These are phyloP conservation scores for Gymnocypris eckloni DNA, from an alignment of 2,797 vertebrate genomes.

Conservation along the genomic window DNA sequence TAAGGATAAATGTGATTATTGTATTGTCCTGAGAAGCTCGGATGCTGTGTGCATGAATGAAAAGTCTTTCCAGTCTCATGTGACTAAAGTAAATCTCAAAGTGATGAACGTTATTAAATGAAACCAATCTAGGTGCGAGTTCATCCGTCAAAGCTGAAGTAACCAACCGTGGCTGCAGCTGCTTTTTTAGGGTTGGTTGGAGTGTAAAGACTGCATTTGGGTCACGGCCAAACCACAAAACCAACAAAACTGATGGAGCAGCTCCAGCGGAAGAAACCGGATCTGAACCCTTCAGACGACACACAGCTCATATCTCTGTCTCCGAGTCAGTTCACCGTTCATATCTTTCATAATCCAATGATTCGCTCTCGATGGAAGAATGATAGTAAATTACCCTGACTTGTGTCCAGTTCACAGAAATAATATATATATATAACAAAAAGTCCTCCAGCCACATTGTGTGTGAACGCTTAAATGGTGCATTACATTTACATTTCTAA, in stretches of 20 bases:
- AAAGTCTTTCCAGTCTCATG: not conserved
- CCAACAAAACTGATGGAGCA: not conserved
- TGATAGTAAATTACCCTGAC: not conserved
- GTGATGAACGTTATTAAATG: not conserved
- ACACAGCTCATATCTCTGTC: not conserved
- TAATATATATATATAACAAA: not conserved
- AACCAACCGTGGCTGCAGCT: not conserved
- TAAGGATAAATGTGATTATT: not conserved
- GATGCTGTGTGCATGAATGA: not conserved
- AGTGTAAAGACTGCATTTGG: not conserved
- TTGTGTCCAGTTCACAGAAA: not conserved
- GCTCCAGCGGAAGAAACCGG: not conserved
- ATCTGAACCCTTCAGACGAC: not conserved
- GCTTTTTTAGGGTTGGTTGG: not conserved
- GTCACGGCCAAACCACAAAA: not conserved
- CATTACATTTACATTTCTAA: not conserved
- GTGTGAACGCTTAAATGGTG: not conserved
- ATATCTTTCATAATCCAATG: not conserved
- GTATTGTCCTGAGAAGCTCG: not conserved
- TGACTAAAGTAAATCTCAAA: not conserved
- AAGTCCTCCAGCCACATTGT: not conserved
- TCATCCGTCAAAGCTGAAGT: not conserved
- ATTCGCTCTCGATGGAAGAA: conserved; percentile 7
- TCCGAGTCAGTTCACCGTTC: not conserved
- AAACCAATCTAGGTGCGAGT: not conserved